Evolutionary conservation across 2,797 vertebrate species (phyloP).

Genomic region (Xenops minutus): DNA sequence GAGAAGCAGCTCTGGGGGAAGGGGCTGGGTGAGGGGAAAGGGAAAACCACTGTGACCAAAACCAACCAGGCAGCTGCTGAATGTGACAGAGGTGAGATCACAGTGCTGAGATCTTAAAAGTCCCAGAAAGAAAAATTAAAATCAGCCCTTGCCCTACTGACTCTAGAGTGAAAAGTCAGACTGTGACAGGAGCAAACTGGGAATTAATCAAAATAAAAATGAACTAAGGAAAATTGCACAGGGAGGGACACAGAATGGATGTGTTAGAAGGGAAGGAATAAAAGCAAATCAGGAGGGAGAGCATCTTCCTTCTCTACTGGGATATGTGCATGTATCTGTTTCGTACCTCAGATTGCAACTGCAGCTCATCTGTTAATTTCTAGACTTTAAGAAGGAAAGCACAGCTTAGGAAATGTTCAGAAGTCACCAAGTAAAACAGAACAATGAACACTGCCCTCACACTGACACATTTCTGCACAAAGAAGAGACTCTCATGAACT

Average conservation of each 20-base stretch:
- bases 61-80: background rate
- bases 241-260: background rate
- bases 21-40: background rate
- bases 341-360: background rate
- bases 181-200: background rate
- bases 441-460: background rate
- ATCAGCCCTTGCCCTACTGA: background rate
- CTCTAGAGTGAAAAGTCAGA: background rate
- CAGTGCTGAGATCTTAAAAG: background rate
- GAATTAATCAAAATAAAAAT: background rate
- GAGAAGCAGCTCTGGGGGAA: background rate
- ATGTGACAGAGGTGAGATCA: background rate
- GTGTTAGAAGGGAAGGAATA: background rate
- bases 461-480: background rate
- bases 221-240: background rate
- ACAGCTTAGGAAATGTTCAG: background rate
- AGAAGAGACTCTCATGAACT: background rate
- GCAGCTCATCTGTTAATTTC: background rate
- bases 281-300: background rate
- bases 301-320: background rate
- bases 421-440: background rate
- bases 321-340: accelerated
- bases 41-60: background rate
- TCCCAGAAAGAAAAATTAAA: background rate
- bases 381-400: background rate